These are phyloP conservation scores for Pteropus rufus DNA, from an alignment of 2,797 vertebrate species.

Conservation along the genomic window DNA sequence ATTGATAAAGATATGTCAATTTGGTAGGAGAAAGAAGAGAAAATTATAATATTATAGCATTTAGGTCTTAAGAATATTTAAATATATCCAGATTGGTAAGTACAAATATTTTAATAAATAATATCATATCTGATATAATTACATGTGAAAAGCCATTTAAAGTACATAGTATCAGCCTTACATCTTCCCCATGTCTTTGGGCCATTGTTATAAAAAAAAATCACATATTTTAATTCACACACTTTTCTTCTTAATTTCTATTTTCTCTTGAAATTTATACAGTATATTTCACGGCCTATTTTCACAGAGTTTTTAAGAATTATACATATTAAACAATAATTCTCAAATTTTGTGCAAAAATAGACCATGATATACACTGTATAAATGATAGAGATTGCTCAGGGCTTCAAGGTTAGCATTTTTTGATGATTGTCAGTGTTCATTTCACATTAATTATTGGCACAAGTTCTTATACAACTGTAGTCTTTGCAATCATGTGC, in stretches of 20 bases:
- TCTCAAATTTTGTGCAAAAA: not conserved
- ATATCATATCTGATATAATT: not conserved
- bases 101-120: conserved; percentile 26
- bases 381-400: not conserved
- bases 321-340: not conserved
- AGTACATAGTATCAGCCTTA: not conserved
- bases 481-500: not conserved
- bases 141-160: not conserved
- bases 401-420: not conserved
- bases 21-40: not conserved
- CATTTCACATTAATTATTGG: not conserved
- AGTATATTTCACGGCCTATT: not conserved
- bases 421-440: not conserved
- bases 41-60: not conserved
- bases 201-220: not conserved
- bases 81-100: not conserved
- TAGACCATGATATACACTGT: not conserved
- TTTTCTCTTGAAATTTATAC: conserved; percentile 26
- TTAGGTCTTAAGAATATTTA: conserved; percentile 24
- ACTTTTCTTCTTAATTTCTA: not conserved
- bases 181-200: not conserved
- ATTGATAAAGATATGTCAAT: not conserved
- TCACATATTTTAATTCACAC: not conserved
- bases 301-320: not conserved
- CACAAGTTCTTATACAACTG: not conserved